These are phyloP conservation scores for Caenorhabditis inopinata DNA, from an alignment of 1,140 invertebrate species.

Conservation along the genomic window DNA sequence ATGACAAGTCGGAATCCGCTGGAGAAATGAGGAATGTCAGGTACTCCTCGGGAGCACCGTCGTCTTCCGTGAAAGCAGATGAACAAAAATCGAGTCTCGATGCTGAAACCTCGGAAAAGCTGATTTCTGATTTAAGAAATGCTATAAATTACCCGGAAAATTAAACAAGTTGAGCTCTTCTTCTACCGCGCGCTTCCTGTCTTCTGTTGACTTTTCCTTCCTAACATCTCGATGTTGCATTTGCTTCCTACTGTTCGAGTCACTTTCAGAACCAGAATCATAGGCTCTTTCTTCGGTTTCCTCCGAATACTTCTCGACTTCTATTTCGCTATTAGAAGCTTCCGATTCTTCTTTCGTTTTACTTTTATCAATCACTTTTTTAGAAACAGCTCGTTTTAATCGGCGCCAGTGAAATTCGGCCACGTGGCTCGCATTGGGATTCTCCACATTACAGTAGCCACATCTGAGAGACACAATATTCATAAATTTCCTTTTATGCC, in stretches of 20 bases:
- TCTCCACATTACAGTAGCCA: neutral
- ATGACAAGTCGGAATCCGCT: neutral
- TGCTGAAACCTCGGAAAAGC: neutral
- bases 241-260: too few relatives aligned
- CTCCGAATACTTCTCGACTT: neutral
- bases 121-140: neutral
- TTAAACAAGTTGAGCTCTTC: neutral
- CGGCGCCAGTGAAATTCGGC: neutral
- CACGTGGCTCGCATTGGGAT: neutral
- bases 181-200: neutral
- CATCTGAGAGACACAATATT: constrained; percentile 11
- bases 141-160: neutral
- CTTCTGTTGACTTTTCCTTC: neutral
- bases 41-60: neutral
- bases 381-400: neutral
- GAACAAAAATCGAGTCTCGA: neutral
- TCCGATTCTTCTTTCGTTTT: neutral
- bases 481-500: too few relatives aligned
- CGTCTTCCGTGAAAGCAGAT: neutral
- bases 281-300: too few relatives aligned
- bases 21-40: neutral
- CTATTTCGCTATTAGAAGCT: neutral
- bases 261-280: too few relatives aligned
- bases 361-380: neutral
- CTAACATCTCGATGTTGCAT: too few relatives aligned